Base-by-base conservation (phyloP, 2,888 invertebrate genomes). In the Acronicta alni region DNA sequence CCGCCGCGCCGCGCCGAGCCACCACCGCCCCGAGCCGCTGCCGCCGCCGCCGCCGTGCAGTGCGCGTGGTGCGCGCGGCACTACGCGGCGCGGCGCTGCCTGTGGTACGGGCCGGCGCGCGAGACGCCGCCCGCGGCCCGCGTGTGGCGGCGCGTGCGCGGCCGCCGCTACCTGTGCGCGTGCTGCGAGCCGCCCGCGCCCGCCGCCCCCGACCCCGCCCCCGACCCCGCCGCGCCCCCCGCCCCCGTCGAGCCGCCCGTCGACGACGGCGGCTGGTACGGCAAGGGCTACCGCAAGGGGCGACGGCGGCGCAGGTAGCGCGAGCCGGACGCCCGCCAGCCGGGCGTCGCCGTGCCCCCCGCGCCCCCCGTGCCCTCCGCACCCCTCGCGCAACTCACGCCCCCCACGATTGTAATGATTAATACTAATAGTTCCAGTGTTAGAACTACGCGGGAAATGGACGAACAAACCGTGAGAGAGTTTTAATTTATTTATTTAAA, bases 211-310 rank as follows among this genome's bases (percentile, higher is more conserved):
- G 78, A 49, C 46, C 58, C 64, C 48, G 48, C 57, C 57, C 62
- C 54, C 45, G 48, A 54, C 45, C 96, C 96, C 62, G 45, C 26
- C 47, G 57, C 49, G 9, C 7, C 26, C 1, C 9, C 26, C 9
- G 26, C 44, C 42, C 72, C 49, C 43, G 74, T 48, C 43, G 74
- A 56, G 60, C 72, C 12, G 17, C 23, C 23, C 23, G 23, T 5
- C 7, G 89, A 83, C 81, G 85, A 81, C 70, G 87, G 84, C 79
- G 98, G 98, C 48, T 98, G 98, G 98, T 98, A 97, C 92, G 98
- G 98, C 67, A 98, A 98, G 93, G 98, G 98, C 8, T 97, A 96
- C 89, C 96, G 97, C 77, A 97, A 97, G 91, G 95, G 95, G 44
- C 95, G 95, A 45, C 95, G 95, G 70, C 87, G 91, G 38, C 92